Evolutionary conservation across 2,888 invertebrate genomes (phyloP).

Genomic region (Cerastis rubricosa): DNA sequence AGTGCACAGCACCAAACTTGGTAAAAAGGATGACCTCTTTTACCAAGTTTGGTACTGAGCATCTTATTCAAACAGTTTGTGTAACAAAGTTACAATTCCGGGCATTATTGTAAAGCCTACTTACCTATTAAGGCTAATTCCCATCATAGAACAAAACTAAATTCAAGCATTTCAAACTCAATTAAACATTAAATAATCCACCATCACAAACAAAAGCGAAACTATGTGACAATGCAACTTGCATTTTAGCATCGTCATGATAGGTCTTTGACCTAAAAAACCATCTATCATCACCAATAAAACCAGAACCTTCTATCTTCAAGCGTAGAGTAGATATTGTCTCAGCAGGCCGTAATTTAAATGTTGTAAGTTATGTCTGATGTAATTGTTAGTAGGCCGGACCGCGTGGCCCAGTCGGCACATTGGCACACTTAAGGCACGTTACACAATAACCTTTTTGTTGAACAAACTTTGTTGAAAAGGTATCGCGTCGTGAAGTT

Average conservation of each 20-base stretch:
- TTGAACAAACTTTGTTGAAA: slow-evolving; percentile 43
- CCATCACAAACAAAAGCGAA: slow-evolving; percentile 31
- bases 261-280: slow-evolving; percentile 70
- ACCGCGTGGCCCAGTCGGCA: slow-evolving; percentile 71
- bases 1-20: not conserved
- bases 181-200: slow-evolving; percentile 30
- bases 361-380: slow-evolving; percentile 78
- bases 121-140: not conserved
- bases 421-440: slow-evolving; percentile 77
- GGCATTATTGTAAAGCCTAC: not conserved
- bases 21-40: not conserved
- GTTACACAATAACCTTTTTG: slow-evolving; percentile 67
- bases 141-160: not conserved
- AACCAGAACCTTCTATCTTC: slow-evolving; percentile 25
- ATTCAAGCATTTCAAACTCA: not conserved
- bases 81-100: not conserved
- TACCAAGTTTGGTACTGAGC: too few species aligned
- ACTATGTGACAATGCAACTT: slow-evolving; percentile 64
- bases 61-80: not conserved
- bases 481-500: slow-evolving; percentile 21
- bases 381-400: slow-evolving; percentile 76
- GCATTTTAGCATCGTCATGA: slow-evolving; percentile 63
- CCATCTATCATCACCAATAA: not conserved
- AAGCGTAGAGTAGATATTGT: slow-evolving; percentile 39
- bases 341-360: slow-evolving; percentile 53